phyloP scores from a whole-genome alignment of 1,140 invertebrate genomes.

The Drosophila yakuba region DNA sequence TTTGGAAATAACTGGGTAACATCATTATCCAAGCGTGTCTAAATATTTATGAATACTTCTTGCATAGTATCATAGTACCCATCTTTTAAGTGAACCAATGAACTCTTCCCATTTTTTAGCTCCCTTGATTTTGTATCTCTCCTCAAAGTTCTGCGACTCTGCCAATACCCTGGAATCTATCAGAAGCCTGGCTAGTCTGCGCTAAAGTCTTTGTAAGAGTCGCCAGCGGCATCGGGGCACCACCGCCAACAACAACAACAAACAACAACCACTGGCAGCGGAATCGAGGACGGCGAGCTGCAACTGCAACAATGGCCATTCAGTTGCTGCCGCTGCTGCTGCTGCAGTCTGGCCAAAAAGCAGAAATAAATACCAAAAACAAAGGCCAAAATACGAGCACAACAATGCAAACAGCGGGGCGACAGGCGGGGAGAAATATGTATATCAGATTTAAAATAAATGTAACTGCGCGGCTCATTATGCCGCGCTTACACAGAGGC shows the following conservation, averaged over 20 bases:
- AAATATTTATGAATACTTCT: too few relatives aligned
- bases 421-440: slow-evolving; percentile 72
- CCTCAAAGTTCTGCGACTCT: slow-evolving; percentile 5
- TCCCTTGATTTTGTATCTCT: neutral
- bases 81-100: neutral
- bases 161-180: slow-evolving; percentile 58
- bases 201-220: slow-evolving; percentile 61
- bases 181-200: slow-evolving; percentile 61
- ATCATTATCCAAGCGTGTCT: too few relatives aligned
- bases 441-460: slow-evolving; percentile 84
- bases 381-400: slow-evolving; percentile 52
- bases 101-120: too few relatives aligned
- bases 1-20: too few relatives aligned
- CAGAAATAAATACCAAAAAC: slow-evolving; percentile 26
- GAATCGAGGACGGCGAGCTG: slow-evolving; percentile 63
- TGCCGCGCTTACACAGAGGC: slow-evolving; percentile 73
- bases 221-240: slow-evolving; percentile 62
- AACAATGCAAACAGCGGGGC: slow-evolving; percentile 52
- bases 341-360: slow-evolving; percentile 65
- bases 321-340: slow-evolving; percentile 41
- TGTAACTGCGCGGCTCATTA: slow-evolving; percentile 83
- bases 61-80: too few relatives aligned
- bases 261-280: slow-evolving; percentile 32
- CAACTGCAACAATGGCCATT: slow-evolving; percentile 62
- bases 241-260: slow-evolving; percentile 47